Evolutionary conservation across 2,888 invertebrate genomes (phyloP), one percentile per base, ranked within the genome.

Genomic region (Synanthedon vespiformis): DNA sequence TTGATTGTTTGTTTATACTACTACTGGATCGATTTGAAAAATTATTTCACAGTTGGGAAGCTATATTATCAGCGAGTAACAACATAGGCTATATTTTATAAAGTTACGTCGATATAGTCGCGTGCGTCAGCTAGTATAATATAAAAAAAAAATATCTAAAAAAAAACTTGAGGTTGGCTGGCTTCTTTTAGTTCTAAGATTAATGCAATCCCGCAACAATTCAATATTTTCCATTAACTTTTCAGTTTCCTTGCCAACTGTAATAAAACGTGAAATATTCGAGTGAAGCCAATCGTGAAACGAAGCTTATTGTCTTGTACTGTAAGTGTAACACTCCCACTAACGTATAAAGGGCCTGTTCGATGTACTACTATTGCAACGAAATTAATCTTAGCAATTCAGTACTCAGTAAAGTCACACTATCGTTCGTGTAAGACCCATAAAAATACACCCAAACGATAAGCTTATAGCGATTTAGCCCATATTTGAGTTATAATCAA

Each of bases 361-460:
- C n/a, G 12, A n/a, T 44, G 44, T 44, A 44, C 13, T 44, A 44
- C 13, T 44, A 44, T 48, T 48, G 74, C 74, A 70, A 68, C 67
- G 67, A 67, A 70, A 76, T 77, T 80, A 80, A 79, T 81, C 75
- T 71, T 62, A 65, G 66, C 69, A 68, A 74, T 77, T 72, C 70
- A 60, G 65, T 67, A 70, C 72, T 70, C 68, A 67, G 68, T 71
- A 67, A 73, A 74, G 77, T 77, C 74, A 71, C 73, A 80, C 80
- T 80, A 77, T 78, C 76, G 63, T 63, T 67, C 64, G 68, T 74
- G 76, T 74, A 75, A 76, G 70, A 70, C 67, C 68, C 69, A 66
- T 68, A 64, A 69, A 64, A 54, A 55, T 44, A 8, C 13, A 8
- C 6, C 6, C 44, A 44, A 44, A 4, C 6, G 14, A 44, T n/a